Base-by-base conservation (phyloP, 2,797 vertebrate genomes). In the Momotus momota region DNA sequence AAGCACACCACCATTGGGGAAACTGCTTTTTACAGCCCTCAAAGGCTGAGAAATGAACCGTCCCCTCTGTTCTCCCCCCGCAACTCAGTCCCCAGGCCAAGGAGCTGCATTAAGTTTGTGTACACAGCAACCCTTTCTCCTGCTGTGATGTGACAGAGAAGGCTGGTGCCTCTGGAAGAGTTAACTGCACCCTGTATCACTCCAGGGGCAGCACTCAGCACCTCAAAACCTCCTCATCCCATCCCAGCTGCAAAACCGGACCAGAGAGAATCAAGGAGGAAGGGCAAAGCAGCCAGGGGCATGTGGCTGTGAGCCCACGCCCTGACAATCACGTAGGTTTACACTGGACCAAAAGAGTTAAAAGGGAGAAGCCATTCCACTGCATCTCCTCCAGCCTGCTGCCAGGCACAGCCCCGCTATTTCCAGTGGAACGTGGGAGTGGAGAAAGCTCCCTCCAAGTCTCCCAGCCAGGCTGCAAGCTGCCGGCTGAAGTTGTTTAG, bases 281-380 rank as follows among this genome's bases (percentile, higher is more conserved):
- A 87, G 88, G 91, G 92, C 84, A 72, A 91, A 21, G 6, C 60
- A 90, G 70, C 7, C 70, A 91, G 73, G 77, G 90, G 86, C 0
- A 1, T 0, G 2, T 74, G 70, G 91, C 96, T 91, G 81, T 65
- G 20, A 94, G 82, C 79, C 69, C 87, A 94, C 91, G 92, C 66
- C 81, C 61, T 91, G 90, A 90, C 16, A 8, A 81, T 81, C 92
- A 64, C 2, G 0, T 17, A 83, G 66, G 27, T 79, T 88, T 60
- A 43, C 1, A 0, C 81, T 6, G 81, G 91, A 81, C 93, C 81
- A 92, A 52, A 74, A 78, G 91, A 92, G 67, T 96, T 96, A 72
- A 94, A 35, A 84, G n/a, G 35, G n/a, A 95, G 83, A 71, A 97
- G 88, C 93, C 86, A 88, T 94, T 90, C 93, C 54, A 27, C 74